Evolutionary conservation across 2,888 invertebrate genomes (phyloP).

Genomic region (Eupithecia insigniata): DNA sequence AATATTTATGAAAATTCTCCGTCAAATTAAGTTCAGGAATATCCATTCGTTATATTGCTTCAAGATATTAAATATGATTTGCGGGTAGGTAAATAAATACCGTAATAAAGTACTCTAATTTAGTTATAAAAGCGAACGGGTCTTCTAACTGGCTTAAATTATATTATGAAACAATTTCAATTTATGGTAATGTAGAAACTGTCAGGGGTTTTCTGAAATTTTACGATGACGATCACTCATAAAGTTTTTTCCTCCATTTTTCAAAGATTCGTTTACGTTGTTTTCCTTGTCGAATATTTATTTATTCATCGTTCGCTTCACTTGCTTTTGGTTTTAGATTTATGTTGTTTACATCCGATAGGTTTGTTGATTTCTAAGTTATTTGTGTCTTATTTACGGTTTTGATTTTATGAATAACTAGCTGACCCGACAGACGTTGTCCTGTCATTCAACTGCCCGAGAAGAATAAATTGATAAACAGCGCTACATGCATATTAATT

Average conservation of each 20-base stretch:
- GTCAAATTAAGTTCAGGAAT: conserved; percentile 41
- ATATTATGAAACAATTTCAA: conserved; percentile 1
- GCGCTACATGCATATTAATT: no score
- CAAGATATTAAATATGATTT: conserved; percentile 56
- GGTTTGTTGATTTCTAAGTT: background rate
- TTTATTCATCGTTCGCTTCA: conserved; percentile 47
- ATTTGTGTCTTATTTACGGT: conserved; percentile 7
- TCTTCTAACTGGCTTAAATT: conserved; percentile 9
- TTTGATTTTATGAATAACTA: background rate
- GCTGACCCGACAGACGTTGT: no score
- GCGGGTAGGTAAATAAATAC: conserved; percentile 48
- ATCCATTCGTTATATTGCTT: conserved; percentile 50
- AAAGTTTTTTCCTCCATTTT: conserved; percentile 48
- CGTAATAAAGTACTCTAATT: background rate
- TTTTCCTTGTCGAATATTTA: conserved; percentile 59
- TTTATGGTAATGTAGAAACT: conserved; percentile 9
- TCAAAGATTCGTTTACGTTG: conserved; percentile 54
- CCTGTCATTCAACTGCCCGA: no score
- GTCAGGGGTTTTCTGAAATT: conserved; percentile 39
- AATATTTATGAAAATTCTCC: conserved; percentile 43
- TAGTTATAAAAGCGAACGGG: background rate
- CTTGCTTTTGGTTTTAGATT: background rate
- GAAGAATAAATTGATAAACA: no score
- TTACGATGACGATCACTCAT: conserved; percentile 28
- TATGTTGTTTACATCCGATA: conserved; percentile 11